Base-by-base conservation (phyloP, 2,797 vertebrate genomes). In the Melanotaenia nigrans region DNA sequence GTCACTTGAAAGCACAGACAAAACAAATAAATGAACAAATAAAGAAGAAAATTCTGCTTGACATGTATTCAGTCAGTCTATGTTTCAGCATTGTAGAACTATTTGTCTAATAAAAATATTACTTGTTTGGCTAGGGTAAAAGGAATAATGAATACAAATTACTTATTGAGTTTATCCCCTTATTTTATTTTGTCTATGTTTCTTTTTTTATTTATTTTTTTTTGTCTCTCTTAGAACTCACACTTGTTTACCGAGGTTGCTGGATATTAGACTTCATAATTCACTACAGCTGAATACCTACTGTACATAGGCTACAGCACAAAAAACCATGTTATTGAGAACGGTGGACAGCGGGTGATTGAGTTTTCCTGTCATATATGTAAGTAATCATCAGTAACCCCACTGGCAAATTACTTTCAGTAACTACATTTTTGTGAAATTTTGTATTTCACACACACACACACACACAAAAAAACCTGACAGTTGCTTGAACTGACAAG, bases 31-130 rank as follows among this genome's bases (percentile, higher is more conserved):
- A 83, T 82, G 66, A 80, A 71, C 18, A 68, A 80, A 71, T 18
- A 81, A 72, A 61, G 45, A 45, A 67, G 71, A 78, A 78, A 76
- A 83, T 80, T 78, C 55, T 51, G 24, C 63, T 79, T 75, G 84
- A 88, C 79, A 68, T 7, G 47, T 56, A 71, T 84, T 88, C 73
- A 79, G 57, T 77, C 62, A 74, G 65, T 64, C 68, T 57, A 73
- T 73, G 73, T 81, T 64, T 64, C 64, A 68, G 20, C 57, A 24
- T 58, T 81, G 67, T 60, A 28, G 51, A 81, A 84, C 81, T 81
- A 71, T 85, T 85, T 83, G 79, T 90, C 81, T 58, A 86, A 89
- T 90, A 90, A 87, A 84, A 87, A 69, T 67, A 81, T 78, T 61
- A 14, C 47, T 24, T 73, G 59, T 85, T 88, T 74, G 89, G 78